Evolutionary conservation across 1,140 invertebrate species (phyloP).

Genomic region (Thalassaphorura encarpata): DNA sequence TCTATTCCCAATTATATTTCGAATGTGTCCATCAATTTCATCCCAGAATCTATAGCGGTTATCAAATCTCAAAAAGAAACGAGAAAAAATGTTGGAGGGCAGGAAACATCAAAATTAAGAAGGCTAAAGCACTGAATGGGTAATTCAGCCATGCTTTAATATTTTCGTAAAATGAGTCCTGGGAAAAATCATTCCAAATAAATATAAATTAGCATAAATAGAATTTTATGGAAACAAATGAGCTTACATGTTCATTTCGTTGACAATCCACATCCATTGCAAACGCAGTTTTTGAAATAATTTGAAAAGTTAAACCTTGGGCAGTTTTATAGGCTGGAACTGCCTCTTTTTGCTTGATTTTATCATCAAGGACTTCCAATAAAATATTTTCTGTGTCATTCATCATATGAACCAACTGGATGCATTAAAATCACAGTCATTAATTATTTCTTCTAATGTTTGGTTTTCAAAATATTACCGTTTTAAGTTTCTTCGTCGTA

Average conservation of each 20-base stretch:
- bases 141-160: slow-evolving; percentile 26
- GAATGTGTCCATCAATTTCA: slow-evolving; percentile 25
- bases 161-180: slow-evolving; percentile 27
- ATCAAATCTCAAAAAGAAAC: slow-evolving; percentile 27
- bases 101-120: slow-evolving; percentile 31
- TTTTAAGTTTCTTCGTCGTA: slow-evolving; percentile 29
- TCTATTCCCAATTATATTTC: slow-evolving; percentile 18
- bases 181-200: background rate
- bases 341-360: slow-evolving; percentile 17
- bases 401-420: slow-evolving; percentile 28
- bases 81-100: slow-evolving; percentile 24
- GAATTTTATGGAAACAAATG: slow-evolving; percentile 1
- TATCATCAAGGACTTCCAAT: slow-evolving; percentile 31
- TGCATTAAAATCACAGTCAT: background rate
- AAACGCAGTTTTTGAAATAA: slow-evolving; percentile 31
- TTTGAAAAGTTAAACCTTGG: slow-evolving; percentile 28
- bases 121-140: slow-evolving; percentile 25
- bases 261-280: slow-evolving; percentile 31
- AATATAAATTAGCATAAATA: background rate
- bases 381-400: slow-evolving; percentile 28
- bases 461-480: slow-evolving; percentile 6
- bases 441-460: background rate
- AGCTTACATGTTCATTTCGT: slow-evolving; percentile 26
- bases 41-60: slow-evolving; percentile 23
- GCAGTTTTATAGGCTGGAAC: slow-evolving; percentile 26